Base-by-base conservation (phyloP, 2,888 invertebrate genomes). In the Drosophila greeni region DNA sequence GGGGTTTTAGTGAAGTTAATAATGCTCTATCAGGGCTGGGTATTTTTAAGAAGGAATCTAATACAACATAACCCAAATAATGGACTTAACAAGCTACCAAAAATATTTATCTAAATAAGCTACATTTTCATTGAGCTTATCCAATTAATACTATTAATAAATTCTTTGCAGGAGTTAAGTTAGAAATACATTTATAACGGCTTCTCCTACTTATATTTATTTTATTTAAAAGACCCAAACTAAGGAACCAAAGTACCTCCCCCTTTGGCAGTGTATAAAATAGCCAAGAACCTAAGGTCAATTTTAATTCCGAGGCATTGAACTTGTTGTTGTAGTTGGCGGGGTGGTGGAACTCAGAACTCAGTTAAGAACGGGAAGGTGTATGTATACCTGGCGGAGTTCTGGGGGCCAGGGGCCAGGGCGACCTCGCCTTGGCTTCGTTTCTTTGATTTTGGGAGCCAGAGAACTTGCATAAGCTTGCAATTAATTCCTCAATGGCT, bases 281-380 rank as follows among this genome's bases (percentile, higher is more conserved):
- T 53, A 47, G 47, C 56, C 66, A 59, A 68, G 65, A 69, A 70
- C 67, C 66, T 86, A 86, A 86, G 85, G 85, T 85, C 85, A 85
- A 84, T 72, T 77, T 76, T 76, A 85, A 85, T 85, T 82, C 74
- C 79, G 76, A 74, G 82, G 82, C 82, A 75, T 75, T 78, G 79
- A 79, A 86, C 87, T 86, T 86, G 85, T 80, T 80, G 74, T 66
- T 52, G 56, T 62, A 64, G 47, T 37, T 20, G 42, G 43, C 20
- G 33, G 62, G 47, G 31, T 52, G 16, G n/a, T 33, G 8, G 18
- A 29, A 40, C n/a, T n/a, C 33, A 48, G 12, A 59, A 23, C 12
- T 24, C 40, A 12, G 39, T n/a, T 24, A 14, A 61, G 18, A 43
- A n/a, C 18, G 14, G 33, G 51, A 42, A 18, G 51, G 23, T n/a